Conservation (phyloP, 2,797 vertebrate genomes). For the Enteromius argenteus region DNA sequence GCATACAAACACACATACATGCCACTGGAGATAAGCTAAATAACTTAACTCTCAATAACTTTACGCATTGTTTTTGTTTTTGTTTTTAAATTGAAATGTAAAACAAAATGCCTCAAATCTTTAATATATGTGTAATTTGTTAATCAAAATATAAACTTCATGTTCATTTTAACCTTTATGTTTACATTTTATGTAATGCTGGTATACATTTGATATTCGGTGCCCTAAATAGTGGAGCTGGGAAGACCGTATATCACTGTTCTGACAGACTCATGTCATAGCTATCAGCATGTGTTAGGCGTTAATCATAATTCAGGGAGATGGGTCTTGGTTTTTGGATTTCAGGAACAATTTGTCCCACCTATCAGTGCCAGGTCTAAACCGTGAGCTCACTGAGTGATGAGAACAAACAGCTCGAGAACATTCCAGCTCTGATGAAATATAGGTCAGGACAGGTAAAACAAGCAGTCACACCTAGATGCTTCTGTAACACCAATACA, state of each 20-base stretch:
- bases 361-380: conserved; percentile 1
- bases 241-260: neutral
- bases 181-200: neutral
- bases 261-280: conserved; percentile 8
- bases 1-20: too few species aligned
- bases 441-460: conserved; percentile 29
- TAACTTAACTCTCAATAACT: neutral
- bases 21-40: neutral
- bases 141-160: neutral
- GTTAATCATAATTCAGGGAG: conserved; percentile 2
- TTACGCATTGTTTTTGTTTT: neutral
- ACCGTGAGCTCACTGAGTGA: neutral
- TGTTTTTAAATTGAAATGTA: neutral
- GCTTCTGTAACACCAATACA: neutral
- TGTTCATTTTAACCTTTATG: neutral
- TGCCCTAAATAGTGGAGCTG: neutral
- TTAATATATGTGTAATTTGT: neutral
- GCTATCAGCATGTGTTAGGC: conserved; percentile 1
- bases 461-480: neutral
- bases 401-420: neutral
- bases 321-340: neutral
- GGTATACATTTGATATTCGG: neutral
- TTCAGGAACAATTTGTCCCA: conserved; percentile 7
- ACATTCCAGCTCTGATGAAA: conserved; percentile 21
- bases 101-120: neutral